Evolutionary conservation across 1,140 invertebrate genomes (phyloP).

Genomic region (Brachionus asplanchnoidis): DNA sequence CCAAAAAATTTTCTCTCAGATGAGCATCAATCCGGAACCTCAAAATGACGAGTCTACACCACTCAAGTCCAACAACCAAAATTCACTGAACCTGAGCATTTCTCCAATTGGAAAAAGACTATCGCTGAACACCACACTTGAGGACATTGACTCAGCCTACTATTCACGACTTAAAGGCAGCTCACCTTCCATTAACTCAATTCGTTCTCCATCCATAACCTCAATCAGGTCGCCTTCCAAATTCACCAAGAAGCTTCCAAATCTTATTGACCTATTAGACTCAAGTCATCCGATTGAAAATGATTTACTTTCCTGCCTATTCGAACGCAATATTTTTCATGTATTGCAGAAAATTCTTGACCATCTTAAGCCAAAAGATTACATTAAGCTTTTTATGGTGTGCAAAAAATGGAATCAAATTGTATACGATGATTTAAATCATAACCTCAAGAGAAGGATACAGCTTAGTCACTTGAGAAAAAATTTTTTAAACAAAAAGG

Average conservation of each 20-base stretch:
- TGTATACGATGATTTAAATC: background rate
- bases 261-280: background rate
- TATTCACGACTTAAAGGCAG: background rate
- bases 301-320: background rate
- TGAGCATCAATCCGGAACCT: background rate
- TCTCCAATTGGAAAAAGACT: background rate
- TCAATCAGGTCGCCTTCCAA: background rate
- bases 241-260: background rate
- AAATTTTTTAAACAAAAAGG: background rate
- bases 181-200: background rate
- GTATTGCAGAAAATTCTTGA: background rate
- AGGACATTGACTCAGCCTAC: conserved; percentile 1
- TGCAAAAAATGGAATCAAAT: conserved; percentile 15
- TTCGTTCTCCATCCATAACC: background rate
- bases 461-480: background rate
- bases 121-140: background rate
- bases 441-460: background rate
- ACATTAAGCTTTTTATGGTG: background rate
- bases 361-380: background rate
- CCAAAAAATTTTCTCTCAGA: background rate
- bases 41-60: background rate
- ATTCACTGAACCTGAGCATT: background rate
- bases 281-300: background rate
- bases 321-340: background rate
- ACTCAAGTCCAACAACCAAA: background rate